A percentile compares a stretch with the other conserved stretches of the same genome.
Evolutionary conservation across 1,140 invertebrate genomes (phyloP).

Genomic region (Arion vulgaris): DNA sequence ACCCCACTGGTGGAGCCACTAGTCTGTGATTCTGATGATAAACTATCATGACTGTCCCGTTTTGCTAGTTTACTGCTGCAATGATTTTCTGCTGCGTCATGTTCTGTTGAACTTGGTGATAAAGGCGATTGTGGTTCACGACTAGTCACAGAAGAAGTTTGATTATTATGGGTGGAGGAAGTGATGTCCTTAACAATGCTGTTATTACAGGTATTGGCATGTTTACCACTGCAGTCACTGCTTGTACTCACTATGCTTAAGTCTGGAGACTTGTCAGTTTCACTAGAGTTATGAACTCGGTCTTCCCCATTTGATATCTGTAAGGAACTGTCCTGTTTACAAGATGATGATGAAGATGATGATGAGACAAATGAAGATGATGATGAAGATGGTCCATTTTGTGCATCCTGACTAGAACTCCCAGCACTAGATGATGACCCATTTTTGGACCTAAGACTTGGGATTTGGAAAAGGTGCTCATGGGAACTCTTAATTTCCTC

Average conservation of each 20-base stretch:
- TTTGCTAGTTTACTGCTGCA: neutral
- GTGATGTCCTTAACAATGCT: neutral
- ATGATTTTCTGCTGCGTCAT: neutral
- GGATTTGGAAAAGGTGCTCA: slow-evolving; percentile 57
- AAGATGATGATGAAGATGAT: neutral
- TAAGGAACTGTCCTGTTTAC: neutral
- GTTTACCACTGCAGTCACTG: neutral
- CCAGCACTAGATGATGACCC: slow-evolving; percentile 11
- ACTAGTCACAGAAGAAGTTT: neutral
- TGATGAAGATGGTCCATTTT: slow-evolving; percentile 22
- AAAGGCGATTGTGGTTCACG: neutral
- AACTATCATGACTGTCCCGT: neutral
- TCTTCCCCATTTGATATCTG: neutral
- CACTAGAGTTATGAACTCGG: neutral
- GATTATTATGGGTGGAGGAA: neutral
- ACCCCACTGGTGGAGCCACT: neutral
- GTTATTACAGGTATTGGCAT: neutral
- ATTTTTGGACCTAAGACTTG: slow-evolving; percentile 57
- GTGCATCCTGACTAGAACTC: slow-evolving; percentile 9
- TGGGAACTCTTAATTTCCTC: neutral
- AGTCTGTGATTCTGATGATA: neutral
- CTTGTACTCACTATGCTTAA: neutral
- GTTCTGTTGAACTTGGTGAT: neutral
- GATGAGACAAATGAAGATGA: neutral
- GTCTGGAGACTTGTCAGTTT: neutral